Percentiles rank a stretch among this genome's conserved stretches.
Evolutionary conservation across 2,888 invertebrate genomes (phyloP).

Genomic region (Endomychus coccineus): DNA sequence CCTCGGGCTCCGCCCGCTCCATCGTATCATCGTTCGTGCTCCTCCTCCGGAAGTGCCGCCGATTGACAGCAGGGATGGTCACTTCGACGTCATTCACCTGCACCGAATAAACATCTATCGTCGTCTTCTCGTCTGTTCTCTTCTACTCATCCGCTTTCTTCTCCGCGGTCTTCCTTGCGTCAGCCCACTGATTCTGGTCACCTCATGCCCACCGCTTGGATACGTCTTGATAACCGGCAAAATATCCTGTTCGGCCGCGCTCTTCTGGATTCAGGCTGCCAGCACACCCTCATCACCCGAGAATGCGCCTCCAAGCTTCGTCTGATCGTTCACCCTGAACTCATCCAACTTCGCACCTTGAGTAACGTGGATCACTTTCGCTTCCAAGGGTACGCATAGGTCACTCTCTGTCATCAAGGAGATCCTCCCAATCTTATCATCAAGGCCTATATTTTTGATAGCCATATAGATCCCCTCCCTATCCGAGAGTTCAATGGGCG

Average conservation of each 20-base stretch:
- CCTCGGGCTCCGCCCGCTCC: too few relatives aligned
- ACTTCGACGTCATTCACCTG: neutral
- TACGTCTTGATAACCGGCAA: slow-evolving; percentile 3
- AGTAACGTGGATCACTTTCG: slow-evolving; percentile 4
- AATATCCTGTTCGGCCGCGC: slow-evolving; percentile 7
- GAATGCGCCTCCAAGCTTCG: slow-evolving; percentile 1
- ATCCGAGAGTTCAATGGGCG: neutral
- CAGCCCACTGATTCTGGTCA: slow-evolving; percentile 3
- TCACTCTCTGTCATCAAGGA: too few relatives aligned
- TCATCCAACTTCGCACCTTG: slow-evolving; percentile 4
- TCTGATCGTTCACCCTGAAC: slow-evolving; percentile 3
- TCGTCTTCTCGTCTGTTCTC: slow-evolving; percentile 7
- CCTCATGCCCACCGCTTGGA: slow-evolving; percentile 11
- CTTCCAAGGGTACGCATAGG: slow-evolving; percentile 4
- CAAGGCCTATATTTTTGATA: slow-evolving; percentile 2
- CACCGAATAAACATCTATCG: neutral
- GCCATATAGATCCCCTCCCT: slow-evolving; percentile 4
- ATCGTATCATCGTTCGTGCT: slow-evolving; percentile 5
- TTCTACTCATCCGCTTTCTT: slow-evolving; percentile 2
- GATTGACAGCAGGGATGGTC: slow-evolving; percentile 6
- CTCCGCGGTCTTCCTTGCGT: slow-evolving; percentile 9
- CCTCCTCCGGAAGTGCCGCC: slow-evolving; percentile 2
- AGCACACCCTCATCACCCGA: slow-evolving; percentile 4
- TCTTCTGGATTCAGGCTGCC: slow-evolving; percentile 4
- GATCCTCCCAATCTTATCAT: slow-evolving; percentile 3